phyloP scores from a whole-genome alignment of 2,888 invertebrate species.

The Drosophila niveifrons region DNA sequence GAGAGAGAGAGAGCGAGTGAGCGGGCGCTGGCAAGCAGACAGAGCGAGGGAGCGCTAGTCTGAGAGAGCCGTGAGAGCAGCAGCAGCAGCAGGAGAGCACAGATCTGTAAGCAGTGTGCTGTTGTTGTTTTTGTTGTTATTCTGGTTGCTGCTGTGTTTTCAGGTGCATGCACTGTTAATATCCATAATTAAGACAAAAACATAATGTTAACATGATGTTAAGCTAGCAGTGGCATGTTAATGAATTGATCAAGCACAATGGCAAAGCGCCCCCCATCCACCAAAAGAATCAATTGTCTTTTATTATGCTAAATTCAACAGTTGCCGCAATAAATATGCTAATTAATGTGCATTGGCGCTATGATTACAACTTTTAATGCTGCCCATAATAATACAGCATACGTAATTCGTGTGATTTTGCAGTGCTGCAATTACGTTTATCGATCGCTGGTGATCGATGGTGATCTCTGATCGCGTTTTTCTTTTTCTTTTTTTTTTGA shows the following conservation, averaged over 20 bases:
- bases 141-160: conserved; percentile 6
- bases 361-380: background rate
- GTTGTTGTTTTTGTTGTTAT: background rate
- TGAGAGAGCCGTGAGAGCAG: conserved; percentile 1
- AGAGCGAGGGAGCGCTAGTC: background rate
- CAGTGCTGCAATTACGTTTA: conserved; percentile 11
- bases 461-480: conserved; percentile 25
- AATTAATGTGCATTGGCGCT: background rate
- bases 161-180: conserved; percentile 28
- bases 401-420: background rate
- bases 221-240: conserved; percentile 21
- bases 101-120: background rate
- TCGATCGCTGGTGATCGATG: conserved; percentile 1
- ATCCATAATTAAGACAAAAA: conserved; percentile 15
- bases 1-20: conserved; percentile 1
- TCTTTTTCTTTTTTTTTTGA: background rate
- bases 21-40: background rate
- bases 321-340: conserved; percentile 2
- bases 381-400: background rate
- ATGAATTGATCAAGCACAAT: conserved; percentile 1
- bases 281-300: conserved; percentile 2
- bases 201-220: conserved; percentile 15
- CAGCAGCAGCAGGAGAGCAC: background rate
- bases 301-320: conserved; percentile 4
- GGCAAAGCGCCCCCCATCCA: background rate